phyloP scores from a whole-genome alignment of 2,113 vertebrate species.

The Lophotis ruficrista region DNA sequence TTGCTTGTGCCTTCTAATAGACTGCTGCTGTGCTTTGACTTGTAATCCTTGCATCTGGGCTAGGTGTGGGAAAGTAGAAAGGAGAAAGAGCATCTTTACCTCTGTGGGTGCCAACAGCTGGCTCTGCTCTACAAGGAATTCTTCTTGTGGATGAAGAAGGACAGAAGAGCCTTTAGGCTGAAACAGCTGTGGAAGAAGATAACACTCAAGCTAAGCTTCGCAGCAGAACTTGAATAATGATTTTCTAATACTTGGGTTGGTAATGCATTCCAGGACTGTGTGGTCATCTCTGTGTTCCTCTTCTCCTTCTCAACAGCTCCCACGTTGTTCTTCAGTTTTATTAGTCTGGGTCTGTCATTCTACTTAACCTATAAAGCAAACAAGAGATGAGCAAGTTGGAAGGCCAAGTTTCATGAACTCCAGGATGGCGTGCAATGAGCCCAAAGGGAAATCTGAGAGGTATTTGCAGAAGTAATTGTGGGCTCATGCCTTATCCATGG shows the following conservation, averaged over 20 bases:
- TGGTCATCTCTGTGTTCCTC: constrained; percentile 23
- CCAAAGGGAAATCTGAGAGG: constrained; percentile 7
- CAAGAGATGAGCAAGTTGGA: not conserved
- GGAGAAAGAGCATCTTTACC: not conserved
- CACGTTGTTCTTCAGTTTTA: constrained; percentile 31
- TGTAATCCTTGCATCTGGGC: not conserved
- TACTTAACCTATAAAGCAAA: constrained; percentile 45
- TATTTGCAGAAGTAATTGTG: constrained; percentile 27
- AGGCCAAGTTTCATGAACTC: not conserved
- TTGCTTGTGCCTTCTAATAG: not conserved
- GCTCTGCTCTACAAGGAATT: not conserved
- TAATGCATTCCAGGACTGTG: constrained; percentile 49
- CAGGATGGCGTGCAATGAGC: not conserved
- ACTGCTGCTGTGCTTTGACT: not conserved
- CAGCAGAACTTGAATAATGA: not conserved
- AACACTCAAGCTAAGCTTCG: constrained; percentile 25
- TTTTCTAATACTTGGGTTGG: constrained; percentile 15
- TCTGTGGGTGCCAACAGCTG: not conserved
- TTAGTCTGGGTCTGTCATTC: constrained; percentile 44
- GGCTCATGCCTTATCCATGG: not conserved
- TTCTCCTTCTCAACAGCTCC: constrained; percentile 36
- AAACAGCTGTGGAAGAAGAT: constrained; percentile 37
- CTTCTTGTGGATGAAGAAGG: not conserved
- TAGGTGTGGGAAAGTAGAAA: not conserved
- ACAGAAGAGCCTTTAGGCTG: not conserved